Conservation (phyloP, 23 tunicate species). For the Halocynthia roretzi region DNA sequence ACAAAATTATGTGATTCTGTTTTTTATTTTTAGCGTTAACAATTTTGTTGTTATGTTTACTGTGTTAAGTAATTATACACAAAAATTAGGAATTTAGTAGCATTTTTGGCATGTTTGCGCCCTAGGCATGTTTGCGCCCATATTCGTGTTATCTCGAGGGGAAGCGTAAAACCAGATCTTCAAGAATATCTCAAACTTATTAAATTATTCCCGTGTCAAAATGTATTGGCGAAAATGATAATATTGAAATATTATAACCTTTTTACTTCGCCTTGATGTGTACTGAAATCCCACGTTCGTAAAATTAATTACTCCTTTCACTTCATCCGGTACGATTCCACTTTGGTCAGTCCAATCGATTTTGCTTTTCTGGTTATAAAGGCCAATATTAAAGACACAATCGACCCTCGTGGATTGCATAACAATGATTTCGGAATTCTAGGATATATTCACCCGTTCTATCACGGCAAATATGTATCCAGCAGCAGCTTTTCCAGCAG, state of each 20-base stretch:
- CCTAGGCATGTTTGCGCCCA: too few relatives aligned
- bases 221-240: too few relatives aligned
- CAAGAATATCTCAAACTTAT: too few relatives aligned
- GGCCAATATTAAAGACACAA: not conserved
- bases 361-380: slow-evolving; percentile 42
- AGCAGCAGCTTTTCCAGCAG: slow-evolving; percentile 69
- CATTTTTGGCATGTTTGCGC: too few relatives aligned
- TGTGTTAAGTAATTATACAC: too few relatives aligned
- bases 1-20: too few relatives aligned
- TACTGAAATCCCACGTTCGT: slow-evolving; percentile 43
- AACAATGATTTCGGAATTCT: not conserved
- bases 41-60: too few relatives aligned
- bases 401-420: not conserved
- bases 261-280: not conserved
- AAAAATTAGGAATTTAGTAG: too few relatives aligned
- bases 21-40: too few relatives aligned
- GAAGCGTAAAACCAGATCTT: too few relatives aligned
- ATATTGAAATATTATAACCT: not conserved
- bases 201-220: too few relatives aligned
- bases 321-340: slow-evolving; percentile 43
- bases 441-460: slow-evolving; percentile 43
- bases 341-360: slow-evolving; percentile 59
- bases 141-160: too few relatives aligned
- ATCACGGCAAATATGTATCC: slow-evolving; percentile 64
- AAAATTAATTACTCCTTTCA: slow-evolving; percentile 64